A percentile compares a stretch with the other conserved stretches of the same genome.
These are phyloP conservation scores for Nothocercus julius DNA, from an alignment of 2,113 vertebrate species.

Conservation along the genomic window DNA sequence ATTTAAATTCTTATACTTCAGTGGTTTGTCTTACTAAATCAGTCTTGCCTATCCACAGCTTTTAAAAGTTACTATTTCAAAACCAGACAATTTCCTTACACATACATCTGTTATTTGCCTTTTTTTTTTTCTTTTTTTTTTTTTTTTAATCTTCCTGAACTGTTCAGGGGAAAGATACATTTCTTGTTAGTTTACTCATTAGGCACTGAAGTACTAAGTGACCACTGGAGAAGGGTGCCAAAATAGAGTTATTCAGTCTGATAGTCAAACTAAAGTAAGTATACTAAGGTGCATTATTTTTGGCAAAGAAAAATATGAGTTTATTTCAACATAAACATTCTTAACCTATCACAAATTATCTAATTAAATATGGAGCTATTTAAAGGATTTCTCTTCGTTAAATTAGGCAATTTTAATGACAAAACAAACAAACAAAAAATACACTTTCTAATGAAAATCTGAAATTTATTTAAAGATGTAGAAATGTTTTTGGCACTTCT, in stretches of 20 bases:
- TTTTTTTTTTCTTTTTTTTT: accelerated
- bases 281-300: not conserved
- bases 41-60: not conserved
- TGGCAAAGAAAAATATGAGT: not conserved
- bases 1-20: not conserved
- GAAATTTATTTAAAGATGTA: not conserved
- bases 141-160: not conserved
- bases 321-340: not conserved
- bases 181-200: not conserved
- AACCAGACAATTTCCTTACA: not conserved
- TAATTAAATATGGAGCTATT: not conserved
- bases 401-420: not conserved
- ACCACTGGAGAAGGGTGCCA: not conserved
- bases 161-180: not conserved
- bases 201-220: not conserved
- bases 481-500: not conserved
- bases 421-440: not conserved
- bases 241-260: not conserved
- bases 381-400: not conserved
- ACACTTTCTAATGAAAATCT: not conserved
- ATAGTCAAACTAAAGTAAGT: not conserved
- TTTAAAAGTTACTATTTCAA: not conserved
- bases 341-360: not conserved
- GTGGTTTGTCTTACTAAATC: not conserved
- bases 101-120: not conserved